A percentile compares a stretch with the other conserved stretches of the same genome.
phyloP scores from a whole-genome alignment of 2,113 vertebrate genomes.

The Sphaerodactylus townsendi region DNA sequence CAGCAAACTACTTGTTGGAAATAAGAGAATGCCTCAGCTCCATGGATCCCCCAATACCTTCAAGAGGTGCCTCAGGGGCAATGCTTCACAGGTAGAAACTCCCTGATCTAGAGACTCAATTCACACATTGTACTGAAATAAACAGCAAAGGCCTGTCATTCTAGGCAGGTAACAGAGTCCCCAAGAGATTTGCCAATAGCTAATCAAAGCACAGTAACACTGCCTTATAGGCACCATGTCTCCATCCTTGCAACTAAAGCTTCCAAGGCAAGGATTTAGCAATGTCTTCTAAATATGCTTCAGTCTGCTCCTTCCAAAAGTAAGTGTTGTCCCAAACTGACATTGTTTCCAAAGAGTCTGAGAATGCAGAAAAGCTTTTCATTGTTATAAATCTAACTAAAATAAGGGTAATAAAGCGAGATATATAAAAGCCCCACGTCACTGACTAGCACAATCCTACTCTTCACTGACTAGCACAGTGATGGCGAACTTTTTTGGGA shows the following conservation, averaged over 20 bases:
- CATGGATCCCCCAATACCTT: not conserved
- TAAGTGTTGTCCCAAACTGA: not conserved
- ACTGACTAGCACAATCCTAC: slow-evolving; percentile 51
- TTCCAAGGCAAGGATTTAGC: slow-evolving; percentile 9
- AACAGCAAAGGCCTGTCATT: slow-evolving; percentile 31
- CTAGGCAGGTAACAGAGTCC: slow-evolving; percentile 24
- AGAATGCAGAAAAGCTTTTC: slow-evolving; percentile 51
- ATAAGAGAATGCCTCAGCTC: not conserved
- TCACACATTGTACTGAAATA: not conserved
- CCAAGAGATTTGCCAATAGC: rapidly evolving
- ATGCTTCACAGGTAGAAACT: not conserved
- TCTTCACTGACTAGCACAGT: too few species aligned
- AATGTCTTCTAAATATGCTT: rapidly evolving
- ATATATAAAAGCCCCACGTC: slow-evolving; percentile 42
- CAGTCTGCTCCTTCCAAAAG: not conserved
- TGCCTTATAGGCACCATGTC: not conserved
- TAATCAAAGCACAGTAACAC: not conserved
- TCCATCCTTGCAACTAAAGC: not conserved
- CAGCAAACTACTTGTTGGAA: not conserved
- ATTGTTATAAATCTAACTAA: slow-evolving; percentile 69
- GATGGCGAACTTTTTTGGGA: too few species aligned
- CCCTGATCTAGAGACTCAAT: not conserved
- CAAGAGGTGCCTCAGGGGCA: not conserved
- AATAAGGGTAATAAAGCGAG: slow-evolving; percentile 59
- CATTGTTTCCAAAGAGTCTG: slow-evolving; percentile 24